A percentile compares a stretch with the other conserved stretches of the same genome.
Conservation (phyloP, 2,113 vertebrate species). For the Coptodon bakossiorum region DNA sequence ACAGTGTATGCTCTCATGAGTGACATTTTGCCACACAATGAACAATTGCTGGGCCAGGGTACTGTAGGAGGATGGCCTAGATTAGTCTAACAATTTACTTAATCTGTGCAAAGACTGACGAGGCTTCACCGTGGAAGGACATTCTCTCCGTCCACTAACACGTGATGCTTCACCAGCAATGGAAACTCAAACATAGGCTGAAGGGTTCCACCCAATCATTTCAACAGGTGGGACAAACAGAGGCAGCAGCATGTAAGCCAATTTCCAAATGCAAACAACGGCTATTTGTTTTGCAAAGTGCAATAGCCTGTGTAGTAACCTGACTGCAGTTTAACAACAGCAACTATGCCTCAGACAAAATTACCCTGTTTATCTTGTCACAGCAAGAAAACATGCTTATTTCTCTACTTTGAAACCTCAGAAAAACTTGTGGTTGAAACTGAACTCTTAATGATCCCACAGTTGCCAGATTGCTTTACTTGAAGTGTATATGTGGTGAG, state of each 20-base stretch:
- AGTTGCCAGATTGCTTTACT: background rate
- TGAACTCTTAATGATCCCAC: background rate
- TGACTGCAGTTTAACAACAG: background rate
- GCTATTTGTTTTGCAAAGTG: constrained; percentile 33
- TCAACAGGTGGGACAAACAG: constrained; percentile 11
- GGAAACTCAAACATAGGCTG: constrained; percentile 26
- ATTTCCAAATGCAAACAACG: constrained; percentile 34
- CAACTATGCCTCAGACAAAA: background rate
- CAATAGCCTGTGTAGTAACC: background rate
- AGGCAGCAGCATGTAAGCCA: background rate
- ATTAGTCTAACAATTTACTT: background rate
- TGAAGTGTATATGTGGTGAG: background rate
- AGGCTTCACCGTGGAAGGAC: background rate
- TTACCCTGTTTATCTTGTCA: background rate
- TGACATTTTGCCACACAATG: constrained; percentile 34
- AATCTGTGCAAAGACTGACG: background rate
- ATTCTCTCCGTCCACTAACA: background rate
- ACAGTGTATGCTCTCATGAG: constrained; percentile 4
- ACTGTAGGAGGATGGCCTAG: background rate
- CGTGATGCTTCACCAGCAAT: background rate
- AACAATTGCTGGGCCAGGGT: background rate
- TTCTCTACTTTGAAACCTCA: background rate
- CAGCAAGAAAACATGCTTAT: background rate
- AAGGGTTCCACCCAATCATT: background rate
- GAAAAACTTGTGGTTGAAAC: background rate